Conservation (phyloP, 2,113 vertebrate genomes). For the Microtus montanus region DNA sequence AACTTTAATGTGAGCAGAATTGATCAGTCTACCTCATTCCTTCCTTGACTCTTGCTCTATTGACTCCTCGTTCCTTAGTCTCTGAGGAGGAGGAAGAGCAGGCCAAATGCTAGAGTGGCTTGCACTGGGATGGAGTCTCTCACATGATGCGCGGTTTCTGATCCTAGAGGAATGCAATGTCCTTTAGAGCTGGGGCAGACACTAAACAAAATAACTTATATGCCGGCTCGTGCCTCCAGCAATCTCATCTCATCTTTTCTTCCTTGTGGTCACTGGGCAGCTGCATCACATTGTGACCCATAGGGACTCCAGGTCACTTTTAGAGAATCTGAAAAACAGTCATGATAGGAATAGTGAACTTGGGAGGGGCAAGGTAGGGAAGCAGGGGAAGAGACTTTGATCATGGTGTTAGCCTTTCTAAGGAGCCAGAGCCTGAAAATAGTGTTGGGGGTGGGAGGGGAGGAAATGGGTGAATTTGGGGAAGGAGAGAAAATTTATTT, state of each 20-base stretch:
- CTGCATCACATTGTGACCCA: conserved; percentile 1
- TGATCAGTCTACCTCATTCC: neutral
- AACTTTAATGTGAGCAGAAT: conserved; percentile 74
- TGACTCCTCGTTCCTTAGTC: neutral
- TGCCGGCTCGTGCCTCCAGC: neutral
- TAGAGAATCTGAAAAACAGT: conserved; percentile 76
- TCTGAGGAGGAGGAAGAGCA: neutral
- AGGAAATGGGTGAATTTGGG: neutral
- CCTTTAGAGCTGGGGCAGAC: conserved; percentile 44
- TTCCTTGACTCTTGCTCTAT: conserved; percentile 22
- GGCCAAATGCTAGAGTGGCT: neutral
- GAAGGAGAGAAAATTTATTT: neutral
- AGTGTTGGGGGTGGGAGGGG: neutral
- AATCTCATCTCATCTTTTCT: conserved; percentile 1
- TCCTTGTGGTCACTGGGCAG: conserved; percentile 38
- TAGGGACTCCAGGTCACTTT: conserved; percentile 4
- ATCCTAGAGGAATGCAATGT: conserved; percentile 17
- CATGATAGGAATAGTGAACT: conserved; percentile 9
- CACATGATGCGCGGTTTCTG: neutral
- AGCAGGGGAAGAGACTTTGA: conserved; percentile 22
- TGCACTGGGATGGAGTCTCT: conserved; percentile 22
- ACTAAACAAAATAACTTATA: conserved; percentile 70
- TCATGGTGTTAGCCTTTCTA: neutral
- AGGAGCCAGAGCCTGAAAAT: neutral
- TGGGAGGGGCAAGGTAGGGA: neutral